Conservation (phyloP, 2,113 vertebrate genomes). For the Pristiophorus japonicus region DNA sequence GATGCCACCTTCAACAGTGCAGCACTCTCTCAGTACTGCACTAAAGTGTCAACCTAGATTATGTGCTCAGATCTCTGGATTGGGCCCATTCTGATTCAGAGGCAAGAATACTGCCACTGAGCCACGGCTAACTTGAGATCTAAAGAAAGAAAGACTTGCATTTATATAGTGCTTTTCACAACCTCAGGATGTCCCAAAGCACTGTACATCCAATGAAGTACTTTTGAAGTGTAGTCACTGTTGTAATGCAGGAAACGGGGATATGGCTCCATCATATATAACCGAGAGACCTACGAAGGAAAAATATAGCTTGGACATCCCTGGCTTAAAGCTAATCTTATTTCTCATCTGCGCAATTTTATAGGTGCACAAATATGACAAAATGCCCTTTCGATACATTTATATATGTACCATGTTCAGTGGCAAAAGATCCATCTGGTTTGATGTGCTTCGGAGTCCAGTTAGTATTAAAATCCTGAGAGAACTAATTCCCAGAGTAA, state of each 20-base stretch:
- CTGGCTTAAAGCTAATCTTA: not conserved
- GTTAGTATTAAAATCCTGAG: constrained; percentile 25
- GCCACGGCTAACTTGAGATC: not conserved
- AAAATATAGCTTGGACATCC: not conserved
- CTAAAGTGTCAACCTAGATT: not conserved
- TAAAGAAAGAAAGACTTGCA: not conserved
- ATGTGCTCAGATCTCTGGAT: not conserved
- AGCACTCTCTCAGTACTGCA: not conserved
- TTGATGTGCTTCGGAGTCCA: not conserved
- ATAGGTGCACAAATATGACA: not conserved
- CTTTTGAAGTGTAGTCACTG: not conserved
- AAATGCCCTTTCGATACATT: not conserved
- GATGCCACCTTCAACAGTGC: not conserved
- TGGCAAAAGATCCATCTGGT: not conserved
- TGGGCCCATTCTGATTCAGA: not conserved
- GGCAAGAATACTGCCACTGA: not conserved
- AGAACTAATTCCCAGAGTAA: constrained; percentile 53
- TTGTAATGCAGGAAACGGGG: not conserved
- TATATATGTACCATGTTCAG: not conserved
- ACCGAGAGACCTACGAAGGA: not conserved
- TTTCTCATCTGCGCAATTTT: not conserved
- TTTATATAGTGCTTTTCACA: not conserved
- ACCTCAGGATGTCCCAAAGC: not conserved
- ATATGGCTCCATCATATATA: not conserved
- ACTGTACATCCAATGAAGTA: not conserved